Percentiles rank a stretch among this genome's conserved stretches.
Evolutionary conservation across 2,113 vertebrate species (phyloP).

Genomic region (Salvelinus sp.): DNA sequence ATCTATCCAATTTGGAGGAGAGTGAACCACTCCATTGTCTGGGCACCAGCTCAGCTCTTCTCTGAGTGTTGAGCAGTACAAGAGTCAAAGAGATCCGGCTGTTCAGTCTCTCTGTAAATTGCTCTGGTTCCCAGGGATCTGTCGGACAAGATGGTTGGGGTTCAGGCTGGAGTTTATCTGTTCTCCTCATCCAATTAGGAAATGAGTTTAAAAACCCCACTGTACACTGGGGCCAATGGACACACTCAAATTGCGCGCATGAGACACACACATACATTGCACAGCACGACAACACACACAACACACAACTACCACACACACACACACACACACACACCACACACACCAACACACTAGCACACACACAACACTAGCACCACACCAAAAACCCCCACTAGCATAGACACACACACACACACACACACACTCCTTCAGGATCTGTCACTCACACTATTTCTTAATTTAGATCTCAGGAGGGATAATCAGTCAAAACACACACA

Average conservation of each 20-base stretch:
- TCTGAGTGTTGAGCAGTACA: slow-evolving; percentile 18
- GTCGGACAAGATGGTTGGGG: slow-evolving; percentile 60
- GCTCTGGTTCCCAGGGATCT: slow-evolving; percentile 50
- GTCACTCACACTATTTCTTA: slow-evolving; percentile 66
- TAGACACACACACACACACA: background rate
- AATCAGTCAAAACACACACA: slow-evolving; percentile 66
- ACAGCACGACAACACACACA: too few species aligned
- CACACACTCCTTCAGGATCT: slow-evolving; percentile 25
- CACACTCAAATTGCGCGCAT: background rate
- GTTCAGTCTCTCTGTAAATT: slow-evolving; percentile 67
- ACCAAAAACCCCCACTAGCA: too few species aligned
- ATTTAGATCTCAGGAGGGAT: slow-evolving; percentile 78
- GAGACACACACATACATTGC: too few species aligned
- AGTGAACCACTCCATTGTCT: slow-evolving; percentile 37
- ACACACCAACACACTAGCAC: too few species aligned
- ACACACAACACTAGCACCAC: too few species aligned
- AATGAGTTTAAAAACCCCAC: slow-evolving; percentile 64
- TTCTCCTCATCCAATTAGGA: slow-evolving; percentile 74
- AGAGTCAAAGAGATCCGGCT: slow-evolving; percentile 48
- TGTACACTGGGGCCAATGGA: slow-evolving; percentile 56
- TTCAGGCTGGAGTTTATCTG: slow-evolving; percentile 58
- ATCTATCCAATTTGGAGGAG: slow-evolving; percentile 45
- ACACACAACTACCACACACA: too few species aligned
- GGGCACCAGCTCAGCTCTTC: slow-evolving; percentile 23
- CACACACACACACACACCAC: too few species aligned